phyloP scores from a whole-genome alignment of 2,113 vertebrate species.

The Prunella fulvescens region DNA sequence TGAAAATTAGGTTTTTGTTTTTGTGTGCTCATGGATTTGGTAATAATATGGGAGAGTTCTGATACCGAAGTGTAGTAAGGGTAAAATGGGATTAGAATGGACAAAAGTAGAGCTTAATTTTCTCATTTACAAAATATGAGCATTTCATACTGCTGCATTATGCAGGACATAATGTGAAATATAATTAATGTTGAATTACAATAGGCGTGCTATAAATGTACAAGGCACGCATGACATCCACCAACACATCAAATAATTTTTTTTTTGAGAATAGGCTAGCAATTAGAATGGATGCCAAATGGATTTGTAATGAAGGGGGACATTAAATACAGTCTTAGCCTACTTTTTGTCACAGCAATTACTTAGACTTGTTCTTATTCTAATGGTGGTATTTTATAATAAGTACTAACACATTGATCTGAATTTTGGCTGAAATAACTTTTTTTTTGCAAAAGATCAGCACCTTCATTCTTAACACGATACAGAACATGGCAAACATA shows the following conservation, averaged over 20 bases:
- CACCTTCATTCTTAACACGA: not conserved
- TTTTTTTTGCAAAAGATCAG: not conserved
- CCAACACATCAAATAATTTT: not conserved
- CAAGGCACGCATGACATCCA: not conserved
- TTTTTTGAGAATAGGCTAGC: not conserved
- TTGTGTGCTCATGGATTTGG: not conserved
- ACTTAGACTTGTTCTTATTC: not conserved
- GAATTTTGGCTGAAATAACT: not conserved
- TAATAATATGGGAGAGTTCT: not conserved
- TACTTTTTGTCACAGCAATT: constrained; percentile 20
- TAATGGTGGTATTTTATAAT: not conserved
- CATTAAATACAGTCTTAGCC: not conserved
- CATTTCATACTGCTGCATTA: not conserved
- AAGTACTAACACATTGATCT: not conserved
- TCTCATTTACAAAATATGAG: constrained; percentile 20
- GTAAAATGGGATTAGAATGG: constrained; percentile 16
- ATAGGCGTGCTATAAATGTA: not conserved
- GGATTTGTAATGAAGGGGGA: constrained; percentile 37
- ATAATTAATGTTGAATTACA: constrained; percentile 58
- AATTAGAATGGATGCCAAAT: constrained; percentile 39
- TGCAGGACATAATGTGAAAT: constrained; percentile 27
- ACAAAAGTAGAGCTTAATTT: constrained; percentile 39
- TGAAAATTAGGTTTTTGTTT: not conserved
- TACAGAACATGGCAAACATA: not conserved
- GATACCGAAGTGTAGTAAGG: not conserved